These are phyloP conservation scores for Mesocentrotus franciscanus DNA, from an alignment of 53 echinoderm and acorn worm species.

Conservation along the genomic window DNA sequence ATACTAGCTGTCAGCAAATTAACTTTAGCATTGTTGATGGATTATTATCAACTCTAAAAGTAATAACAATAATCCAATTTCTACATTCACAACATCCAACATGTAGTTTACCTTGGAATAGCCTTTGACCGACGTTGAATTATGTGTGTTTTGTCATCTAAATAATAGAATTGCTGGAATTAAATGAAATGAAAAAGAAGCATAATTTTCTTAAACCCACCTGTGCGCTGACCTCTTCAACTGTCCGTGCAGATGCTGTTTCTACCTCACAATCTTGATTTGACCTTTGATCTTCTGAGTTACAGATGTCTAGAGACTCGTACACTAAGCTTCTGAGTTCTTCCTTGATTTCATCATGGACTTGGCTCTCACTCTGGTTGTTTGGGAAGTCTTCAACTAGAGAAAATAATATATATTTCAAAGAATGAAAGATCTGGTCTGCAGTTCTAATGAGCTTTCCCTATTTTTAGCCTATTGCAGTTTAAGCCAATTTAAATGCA, in stretches of 20 bases:
- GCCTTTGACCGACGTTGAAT: no score
- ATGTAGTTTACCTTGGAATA: no score
- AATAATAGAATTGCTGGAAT: neutral
- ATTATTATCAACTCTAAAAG: no score
- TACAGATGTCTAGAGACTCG: conserved; percentile 52
- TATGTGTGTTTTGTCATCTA: no score
- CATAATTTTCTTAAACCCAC: neutral
- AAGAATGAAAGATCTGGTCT: neutral
- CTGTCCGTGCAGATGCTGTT: neutral
- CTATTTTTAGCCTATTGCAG: neutral
- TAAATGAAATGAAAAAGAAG: neutral
- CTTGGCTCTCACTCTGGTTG: conserved; percentile 44
- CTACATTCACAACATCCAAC: no score
- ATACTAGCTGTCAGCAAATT: neutral
- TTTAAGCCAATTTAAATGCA: neutral
- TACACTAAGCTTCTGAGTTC: conserved; percentile 50
- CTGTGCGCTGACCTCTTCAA: neutral
- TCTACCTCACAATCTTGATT: neutral
- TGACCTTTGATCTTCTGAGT: conserved; percentile 11
- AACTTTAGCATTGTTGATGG: no score
- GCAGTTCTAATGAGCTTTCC: neutral
- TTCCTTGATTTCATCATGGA: conserved; percentile 54
- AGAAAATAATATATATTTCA: neutral
- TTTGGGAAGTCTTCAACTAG: neutral
- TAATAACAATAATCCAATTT: no score